Conservation (phyloP, 2,113 vertebrate genomes). For the Polypterus bichir region DNA sequence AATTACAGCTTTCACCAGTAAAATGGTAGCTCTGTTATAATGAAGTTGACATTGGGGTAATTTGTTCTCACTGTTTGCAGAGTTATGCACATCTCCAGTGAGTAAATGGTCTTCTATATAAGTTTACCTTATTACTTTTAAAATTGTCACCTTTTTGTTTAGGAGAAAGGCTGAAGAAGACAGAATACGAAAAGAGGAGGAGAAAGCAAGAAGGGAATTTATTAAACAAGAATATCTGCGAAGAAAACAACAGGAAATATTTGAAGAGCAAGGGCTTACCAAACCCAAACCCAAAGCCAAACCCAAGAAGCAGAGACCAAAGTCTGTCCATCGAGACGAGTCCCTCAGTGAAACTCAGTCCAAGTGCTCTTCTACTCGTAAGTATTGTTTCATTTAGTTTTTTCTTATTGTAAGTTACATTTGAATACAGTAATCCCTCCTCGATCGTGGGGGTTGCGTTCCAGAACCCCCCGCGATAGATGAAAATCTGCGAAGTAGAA, state of each 20-base stretch:
- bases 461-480: no score
- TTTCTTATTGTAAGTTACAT: no score
- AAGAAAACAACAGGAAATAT: slow-evolving; percentile 79
- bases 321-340: slow-evolving; percentile 75
- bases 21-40: no score
- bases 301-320: slow-evolving; percentile 63
- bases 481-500: no score
- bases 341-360: slow-evolving; percentile 57
- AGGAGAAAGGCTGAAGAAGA: slow-evolving; percentile 92
- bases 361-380: slow-evolving; percentile 70
- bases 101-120: no score
- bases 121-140: no score
- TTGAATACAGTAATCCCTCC: no score
- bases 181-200: slow-evolving; percentile 83
- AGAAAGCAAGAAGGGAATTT: slow-evolving; percentile 81
- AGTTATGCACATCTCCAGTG: no score
- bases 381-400: slow-evolving; percentile 18
- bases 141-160: neutral
- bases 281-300: slow-evolving; percentile 68
- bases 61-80: no score
- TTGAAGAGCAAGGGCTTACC: slow-evolving; percentile 80
- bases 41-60: no score
- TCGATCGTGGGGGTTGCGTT: no score
- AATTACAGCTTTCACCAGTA: no score
- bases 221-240: slow-evolving; percentile 91